Conservation (phyloP, 2,888 invertebrate genomes). For the Zaprionus bogoriensis region DNA sequence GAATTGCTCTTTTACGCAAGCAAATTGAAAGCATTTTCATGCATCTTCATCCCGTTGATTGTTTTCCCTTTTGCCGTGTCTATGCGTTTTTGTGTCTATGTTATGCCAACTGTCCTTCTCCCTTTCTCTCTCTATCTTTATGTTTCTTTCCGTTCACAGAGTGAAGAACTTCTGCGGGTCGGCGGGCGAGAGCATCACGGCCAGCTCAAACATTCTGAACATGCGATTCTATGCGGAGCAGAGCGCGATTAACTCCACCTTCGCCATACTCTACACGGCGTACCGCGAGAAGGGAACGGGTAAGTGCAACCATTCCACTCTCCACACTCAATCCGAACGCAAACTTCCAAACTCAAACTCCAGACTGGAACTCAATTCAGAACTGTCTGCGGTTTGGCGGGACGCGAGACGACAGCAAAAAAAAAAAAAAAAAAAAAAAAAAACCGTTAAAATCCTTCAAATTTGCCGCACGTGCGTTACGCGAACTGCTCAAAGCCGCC, state of each 20-base stretch:
- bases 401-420: neutral
- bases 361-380: neutral
- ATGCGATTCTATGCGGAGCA: constrained; percentile 89
- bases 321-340: neutral
- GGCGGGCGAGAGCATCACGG: constrained; percentile 90
- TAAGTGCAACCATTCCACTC: constrained; percentile 68
- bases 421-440: neutral
- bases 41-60: neutral
- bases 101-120: neutral
- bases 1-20: neutral
- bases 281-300: constrained; percentile 85
- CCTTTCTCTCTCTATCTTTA: neutral
- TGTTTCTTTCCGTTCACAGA: constrained; percentile 72
- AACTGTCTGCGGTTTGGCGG: neutral
- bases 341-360: constrained; percentile 3
- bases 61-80: neutral
- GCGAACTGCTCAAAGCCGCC: constrained; percentile 19
- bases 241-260: constrained; percentile 86
- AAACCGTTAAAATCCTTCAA: constrained; percentile 39
- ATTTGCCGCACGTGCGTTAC: constrained; percentile 45
- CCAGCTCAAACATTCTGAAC: constrained; percentile 88
- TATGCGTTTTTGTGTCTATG: neutral
- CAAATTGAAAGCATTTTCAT: neutral
- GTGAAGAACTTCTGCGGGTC: constrained; percentile 92
- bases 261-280: constrained; percentile 90